Percentiles rank a stretch among this genome's conserved stretches.
Conservation (phyloP, 1,140 invertebrate species). For the Drusus annulatus region DNA sequence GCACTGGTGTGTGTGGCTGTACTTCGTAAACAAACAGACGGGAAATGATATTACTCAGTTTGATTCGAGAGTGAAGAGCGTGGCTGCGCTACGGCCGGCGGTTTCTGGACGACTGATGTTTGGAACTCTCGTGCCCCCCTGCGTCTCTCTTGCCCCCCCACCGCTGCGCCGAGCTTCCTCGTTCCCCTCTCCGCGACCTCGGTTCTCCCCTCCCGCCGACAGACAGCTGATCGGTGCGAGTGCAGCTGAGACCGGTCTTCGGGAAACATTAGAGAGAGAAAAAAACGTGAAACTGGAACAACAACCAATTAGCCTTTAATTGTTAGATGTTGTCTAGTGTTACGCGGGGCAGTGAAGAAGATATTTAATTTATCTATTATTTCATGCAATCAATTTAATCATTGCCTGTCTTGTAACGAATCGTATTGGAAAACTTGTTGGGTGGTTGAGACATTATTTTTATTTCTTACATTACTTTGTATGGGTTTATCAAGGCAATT, state of each 20-base stretch:
- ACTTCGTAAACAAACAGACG: slow-evolving; percentile 33
- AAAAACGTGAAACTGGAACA: slow-evolving; percentile 27
- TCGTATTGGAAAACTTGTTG: no score
- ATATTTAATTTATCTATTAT: slow-evolving; percentile 5
- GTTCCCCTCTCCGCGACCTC: not conserved
- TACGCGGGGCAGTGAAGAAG: slow-evolving; percentile 8
- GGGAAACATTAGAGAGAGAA: slow-evolving; percentile 9
- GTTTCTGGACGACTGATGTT: slow-evolving; percentile 12
- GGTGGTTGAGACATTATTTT: no score
- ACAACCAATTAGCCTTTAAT: slow-evolving; percentile 32
- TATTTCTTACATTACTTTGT: no score
- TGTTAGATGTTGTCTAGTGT: slow-evolving; percentile 29
- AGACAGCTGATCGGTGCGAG: slow-evolving; percentile 24
- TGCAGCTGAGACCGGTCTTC: slow-evolving; percentile 23
- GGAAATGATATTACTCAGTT: not conserved
- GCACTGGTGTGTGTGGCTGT: slow-evolving; percentile 20
- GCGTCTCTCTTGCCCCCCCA: not conserved
- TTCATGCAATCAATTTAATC: not conserved
- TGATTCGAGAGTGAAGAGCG: not conserved
- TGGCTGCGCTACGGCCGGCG: not conserved
- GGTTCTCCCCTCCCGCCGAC: not conserved
- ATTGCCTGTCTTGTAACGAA: no score
- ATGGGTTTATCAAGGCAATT: no score
- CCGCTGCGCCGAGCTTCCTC: not conserved
- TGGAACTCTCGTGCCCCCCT: not conserved